phyloP scores from a whole-genome alignment of 2,888 invertebrate species.

The Drosophila borborema region DNA sequence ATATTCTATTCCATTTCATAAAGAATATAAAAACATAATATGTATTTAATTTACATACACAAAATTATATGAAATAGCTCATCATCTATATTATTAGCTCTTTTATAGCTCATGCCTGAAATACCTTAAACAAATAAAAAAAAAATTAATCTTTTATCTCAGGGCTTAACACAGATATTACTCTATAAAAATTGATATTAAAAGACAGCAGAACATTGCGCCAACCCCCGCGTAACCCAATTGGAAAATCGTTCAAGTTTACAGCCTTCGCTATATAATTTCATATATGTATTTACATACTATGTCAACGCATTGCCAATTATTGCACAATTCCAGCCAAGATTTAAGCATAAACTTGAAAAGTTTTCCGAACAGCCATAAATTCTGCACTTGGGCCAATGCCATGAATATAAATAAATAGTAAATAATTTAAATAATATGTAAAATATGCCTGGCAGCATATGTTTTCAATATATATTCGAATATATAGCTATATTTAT shows the following conservation, averaged over 20 bases:
- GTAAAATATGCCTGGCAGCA: constrained; percentile 50
- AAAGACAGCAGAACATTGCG: not conserved
- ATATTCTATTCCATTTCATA: too few relatives aligned
- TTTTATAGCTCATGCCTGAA: not conserved
- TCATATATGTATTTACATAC: constrained; percentile 37
- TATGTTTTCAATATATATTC: constrained; percentile 53
- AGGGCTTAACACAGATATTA: too few relatives aligned
- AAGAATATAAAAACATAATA: too few relatives aligned
- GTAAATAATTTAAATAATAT: constrained; percentile 34
- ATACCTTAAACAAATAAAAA: not conserved
- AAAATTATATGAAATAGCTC: too few relatives aligned
- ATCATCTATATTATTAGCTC: too few relatives aligned
- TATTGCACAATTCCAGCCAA: constrained; percentile 63
- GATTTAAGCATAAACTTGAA: constrained; percentile 49
- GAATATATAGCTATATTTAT: constrained; percentile 9
- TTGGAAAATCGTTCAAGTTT: constrained; percentile 65
- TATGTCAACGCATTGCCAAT: constrained; percentile 56
- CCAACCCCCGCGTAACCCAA: constrained; percentile 51
- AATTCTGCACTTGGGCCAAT: constrained; percentile 63
- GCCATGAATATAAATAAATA: constrained; percentile 39
- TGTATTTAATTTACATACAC: too few relatives aligned
- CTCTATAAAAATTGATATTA: not conserved
- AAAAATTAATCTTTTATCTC: not conserved
- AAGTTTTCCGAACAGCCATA: constrained; percentile 44
- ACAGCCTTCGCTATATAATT: constrained; percentile 53